phyloP scores from a whole-genome alignment of 2,888 invertebrate genomes.

The Lycia hirtaria region DNA sequence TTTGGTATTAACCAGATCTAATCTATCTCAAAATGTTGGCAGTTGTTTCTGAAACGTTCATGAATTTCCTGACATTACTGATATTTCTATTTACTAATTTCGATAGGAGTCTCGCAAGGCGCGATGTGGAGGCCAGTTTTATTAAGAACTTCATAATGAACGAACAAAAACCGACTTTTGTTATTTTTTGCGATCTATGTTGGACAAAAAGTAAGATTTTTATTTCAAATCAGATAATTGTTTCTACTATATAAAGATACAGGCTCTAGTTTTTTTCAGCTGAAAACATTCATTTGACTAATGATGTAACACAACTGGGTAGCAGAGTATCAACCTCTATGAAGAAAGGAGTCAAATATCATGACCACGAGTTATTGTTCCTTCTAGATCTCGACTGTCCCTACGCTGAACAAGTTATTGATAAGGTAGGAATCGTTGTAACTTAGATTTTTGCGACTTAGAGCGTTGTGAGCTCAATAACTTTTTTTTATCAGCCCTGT shows the following conservation, averaged over 20 bases:
- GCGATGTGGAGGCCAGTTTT: slow-evolving; percentile 46
- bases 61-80: slow-evolving; percentile 19
- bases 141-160: slow-evolving; percentile 59
- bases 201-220: slow-evolving; percentile 59
- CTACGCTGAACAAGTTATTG: slow-evolving; percentile 45
- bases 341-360: slow-evolving; percentile 36
- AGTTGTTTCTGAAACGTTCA: slow-evolving; percentile 18
- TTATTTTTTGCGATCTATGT: slow-evolving; percentile 53
- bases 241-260: too few species aligned
- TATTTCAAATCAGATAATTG: neutral
- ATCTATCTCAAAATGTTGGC: slow-evolving; percentile 3
- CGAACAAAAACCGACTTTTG: slow-evolving; percentile 60
- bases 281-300: slow-evolving; percentile 48
- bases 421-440: slow-evolving; percentile 59
- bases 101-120: slow-evolving; percentile 40
- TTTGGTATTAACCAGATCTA: slow-evolving; percentile 2
- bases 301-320: slow-evolving; percentile 50
- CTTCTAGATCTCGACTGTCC: slow-evolving; percentile 64
- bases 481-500: too few species aligned
- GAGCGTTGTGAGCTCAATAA: too few species aligned
- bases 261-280: slow-evolving; percentile 45
- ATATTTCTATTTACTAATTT: slow-evolving; percentile 28
- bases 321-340: slow-evolving; percentile 46
- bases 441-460: too few species aligned
- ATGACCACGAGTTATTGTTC: slow-evolving; percentile 58